Conservation (phyloP, 2,888 invertebrate species). For the Spilosoma lubricipeda region DNA sequence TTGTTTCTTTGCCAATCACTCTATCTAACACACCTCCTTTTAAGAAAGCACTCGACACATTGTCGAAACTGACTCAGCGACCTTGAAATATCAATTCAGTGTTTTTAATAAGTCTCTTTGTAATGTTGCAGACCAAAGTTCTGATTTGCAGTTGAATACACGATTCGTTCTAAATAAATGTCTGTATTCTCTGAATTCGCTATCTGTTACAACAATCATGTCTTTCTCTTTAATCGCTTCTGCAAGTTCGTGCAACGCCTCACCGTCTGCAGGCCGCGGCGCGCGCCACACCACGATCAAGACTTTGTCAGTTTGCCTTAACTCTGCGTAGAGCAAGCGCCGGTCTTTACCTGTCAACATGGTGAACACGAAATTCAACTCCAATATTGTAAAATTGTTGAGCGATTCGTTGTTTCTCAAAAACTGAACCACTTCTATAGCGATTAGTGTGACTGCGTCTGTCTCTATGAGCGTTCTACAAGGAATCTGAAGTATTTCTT, state of each 20-base stretch:
- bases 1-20: not conserved
- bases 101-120: not conserved
- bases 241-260: not conserved
- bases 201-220: not conserved
- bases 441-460: not conserved
- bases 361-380: not conserved
- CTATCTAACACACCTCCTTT: not conserved
- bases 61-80: not conserved
- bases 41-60: not conserved
- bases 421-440: not conserved
- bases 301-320: not conserved
- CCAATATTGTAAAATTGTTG: not conserved
- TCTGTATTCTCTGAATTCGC: not conserved
- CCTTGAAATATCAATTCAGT: not conserved
- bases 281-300: not conserved
- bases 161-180: not conserved
- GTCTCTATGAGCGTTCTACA: not conserved
- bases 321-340: not conserved
- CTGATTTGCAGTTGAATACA: not conserved
- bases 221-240: not conserved
- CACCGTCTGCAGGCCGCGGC: not conserved
- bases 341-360: not conserved
- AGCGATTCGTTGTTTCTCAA: not conserved
- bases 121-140: not conserved
- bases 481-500: not conserved